phyloP scores from a whole-genome alignment of 2,888 invertebrate species.

The Megastigmus dorsalis region DNA sequence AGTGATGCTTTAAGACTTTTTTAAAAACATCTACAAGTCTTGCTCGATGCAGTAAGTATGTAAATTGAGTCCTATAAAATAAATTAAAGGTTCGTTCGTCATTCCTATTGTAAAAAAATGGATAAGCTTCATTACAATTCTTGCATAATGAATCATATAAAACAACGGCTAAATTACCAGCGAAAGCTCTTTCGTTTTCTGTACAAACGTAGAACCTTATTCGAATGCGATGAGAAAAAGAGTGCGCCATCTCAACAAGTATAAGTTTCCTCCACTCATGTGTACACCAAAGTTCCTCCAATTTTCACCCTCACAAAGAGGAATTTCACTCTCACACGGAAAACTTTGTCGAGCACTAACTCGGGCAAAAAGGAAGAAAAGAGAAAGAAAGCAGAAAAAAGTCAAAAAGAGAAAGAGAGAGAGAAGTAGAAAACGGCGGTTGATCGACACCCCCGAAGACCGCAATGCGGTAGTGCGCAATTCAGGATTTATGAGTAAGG shows the following conservation, averaged over 20 bases:
- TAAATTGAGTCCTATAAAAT: too few species aligned
- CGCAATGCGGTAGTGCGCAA: slow-evolving; percentile 50
- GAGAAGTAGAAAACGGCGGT: slow-evolving; percentile 25
- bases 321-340: not conserved
- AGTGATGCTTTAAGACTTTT: too few species aligned
- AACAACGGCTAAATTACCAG: not conserved
- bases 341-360: not conserved
- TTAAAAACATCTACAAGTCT: too few species aligned
- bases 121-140: too few species aligned
- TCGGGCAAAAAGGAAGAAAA: not conserved
- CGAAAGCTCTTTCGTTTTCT: not conserved
- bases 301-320: slow-evolving; percentile 2
- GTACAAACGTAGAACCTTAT: not conserved
- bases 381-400: not conserved
- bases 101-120: too few species aligned
- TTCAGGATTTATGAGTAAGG: slow-evolving; percentile 57
- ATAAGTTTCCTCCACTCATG: not conserved
- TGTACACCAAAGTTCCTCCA: slow-evolving; percentile 4
- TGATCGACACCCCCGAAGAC: slow-evolving; percentile 45
- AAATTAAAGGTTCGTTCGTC: too few species aligned
- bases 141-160: too few species aligned
- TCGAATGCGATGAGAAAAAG: not conserved
- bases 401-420: slow-evolving; percentile 14
- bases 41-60: too few species aligned
- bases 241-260: slow-evolving; percentile 1